These are phyloP conservation scores for Chlorodrepanis virens DNA, from an alignment of 2,113 vertebrate genomes.

Conservation along the genomic window DNA sequence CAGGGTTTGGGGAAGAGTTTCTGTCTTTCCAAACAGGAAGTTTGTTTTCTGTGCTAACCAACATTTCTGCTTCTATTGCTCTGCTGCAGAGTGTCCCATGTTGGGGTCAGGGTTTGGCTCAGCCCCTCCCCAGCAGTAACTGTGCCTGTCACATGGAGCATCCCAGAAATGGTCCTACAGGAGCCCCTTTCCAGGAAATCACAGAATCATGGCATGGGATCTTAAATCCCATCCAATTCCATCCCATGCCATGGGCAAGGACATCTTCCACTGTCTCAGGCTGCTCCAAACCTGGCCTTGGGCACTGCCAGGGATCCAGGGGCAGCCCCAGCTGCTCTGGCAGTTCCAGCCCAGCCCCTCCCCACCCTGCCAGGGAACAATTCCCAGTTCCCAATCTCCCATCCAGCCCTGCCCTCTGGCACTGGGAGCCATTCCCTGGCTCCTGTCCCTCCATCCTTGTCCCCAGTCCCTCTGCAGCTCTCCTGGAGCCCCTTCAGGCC, in stretches of 20 bases:
- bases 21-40: neutral
- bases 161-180: neutral
- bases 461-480: neutral
- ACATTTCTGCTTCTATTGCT: neutral
- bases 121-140: neutral
- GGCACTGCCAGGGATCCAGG: neutral
- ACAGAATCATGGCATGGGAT: neutral
- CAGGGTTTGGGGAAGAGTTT: neutral
- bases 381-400: neutral
- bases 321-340: neutral
- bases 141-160: neutral
- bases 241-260: no score
- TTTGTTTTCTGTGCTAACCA: neutral
- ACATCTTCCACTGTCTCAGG: neutral
- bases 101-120: neutral
- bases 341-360: neutral
- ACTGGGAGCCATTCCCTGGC: neutral
- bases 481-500: neutral
- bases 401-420: neutral
- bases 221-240: neutral
- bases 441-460: neutral
- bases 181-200: neutral
- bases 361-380: neutral
- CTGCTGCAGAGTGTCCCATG: neutral
- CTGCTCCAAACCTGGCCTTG: accelerated